Base-by-base conservation (phyloP, 2,888 invertebrate species). In the Lapara coniferarum region DNA sequence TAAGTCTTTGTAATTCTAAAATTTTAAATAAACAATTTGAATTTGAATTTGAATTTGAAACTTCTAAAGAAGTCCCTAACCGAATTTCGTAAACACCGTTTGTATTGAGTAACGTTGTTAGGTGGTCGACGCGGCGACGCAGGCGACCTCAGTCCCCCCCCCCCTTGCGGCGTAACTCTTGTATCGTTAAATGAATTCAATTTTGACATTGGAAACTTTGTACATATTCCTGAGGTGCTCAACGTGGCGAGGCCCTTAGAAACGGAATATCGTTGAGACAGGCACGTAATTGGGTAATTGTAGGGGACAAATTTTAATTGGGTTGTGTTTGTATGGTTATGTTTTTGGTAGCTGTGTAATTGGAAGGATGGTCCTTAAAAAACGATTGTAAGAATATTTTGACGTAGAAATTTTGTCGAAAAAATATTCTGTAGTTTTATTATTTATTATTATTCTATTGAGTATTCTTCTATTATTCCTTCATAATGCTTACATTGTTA, bases 201-300 rank as follows among this genome's bases (percentile, higher is more conserved):
- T 78, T 74, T 75, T 68, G 70, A 66, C 70, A 74, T 67, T 67
- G 66, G 63, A 56, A 75, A 75, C 66, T 76, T 74, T 70, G 70
- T 66, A 67, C 70, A 58, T 73, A 55, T 12, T 19, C 19, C 56
- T 44, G 55, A 73, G 74, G 74, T 74, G 70, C 63, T 71, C 71
- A 66, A 69, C 19, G 66, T 57, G 68, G 69, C 52, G 59, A 70
- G 53, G 55, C 67, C 69, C 70, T 73, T 66, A 57, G 72, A 63
- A 73, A 75, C 74, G 71, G 73, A 73, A 73, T 57, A 67, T 44
- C 19, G 58, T 51, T 25, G 37, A 66, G 14, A 58, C 44, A 66
- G 53, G 13, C n/a, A 30, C 46, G 52, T 68, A 16, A 37, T 57
- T 10, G 49, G 13, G 10, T 49, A 46, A 25, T 49, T 49, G 2